phyloP scores from a whole-genome alignment of 2,797 vertebrate genomes.

The Thripadectes ignobilis region DNA sequence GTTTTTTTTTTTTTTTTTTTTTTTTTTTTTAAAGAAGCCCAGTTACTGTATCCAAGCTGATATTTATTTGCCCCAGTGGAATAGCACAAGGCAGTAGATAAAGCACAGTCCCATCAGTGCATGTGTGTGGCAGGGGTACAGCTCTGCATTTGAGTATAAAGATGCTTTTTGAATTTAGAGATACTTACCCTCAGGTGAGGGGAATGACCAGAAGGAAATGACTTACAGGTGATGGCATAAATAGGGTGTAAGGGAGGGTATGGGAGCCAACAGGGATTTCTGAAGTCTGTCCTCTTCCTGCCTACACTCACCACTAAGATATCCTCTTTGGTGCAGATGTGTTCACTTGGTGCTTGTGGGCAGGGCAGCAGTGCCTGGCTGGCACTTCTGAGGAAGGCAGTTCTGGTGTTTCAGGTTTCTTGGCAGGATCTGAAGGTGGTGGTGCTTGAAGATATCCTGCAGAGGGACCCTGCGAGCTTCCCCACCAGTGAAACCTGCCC shows the following conservation, averaged over 20 bases:
- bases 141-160: neutral
- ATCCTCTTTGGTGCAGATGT: neutral
- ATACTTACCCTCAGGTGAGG: neutral
- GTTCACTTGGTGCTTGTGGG: neutral
- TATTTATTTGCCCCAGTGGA: neutral
- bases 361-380: neutral
- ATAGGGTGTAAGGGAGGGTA: too few relatives aligned
- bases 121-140: neutral
- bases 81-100: neutral
- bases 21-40: neutral
- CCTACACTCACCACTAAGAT: fast-evolving
- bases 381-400: fast-evolving
- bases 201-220: neutral
- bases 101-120: fast-evolving
- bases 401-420: neutral
- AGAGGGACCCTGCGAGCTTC: neutral
- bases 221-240: neutral
- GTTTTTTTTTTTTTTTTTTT: neutral
- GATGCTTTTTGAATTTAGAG: neutral
- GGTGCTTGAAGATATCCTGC: neutral
- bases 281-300: fast-evolving
- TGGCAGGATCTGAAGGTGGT: neutral
- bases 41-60: neutral
- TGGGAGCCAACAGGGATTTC: neutral
- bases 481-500: neutral